These are phyloP conservation scores for Pseudococcus longispinus DNA, from an alignment of 2,888 invertebrate genomes.

Conservation along the genomic window DNA sequence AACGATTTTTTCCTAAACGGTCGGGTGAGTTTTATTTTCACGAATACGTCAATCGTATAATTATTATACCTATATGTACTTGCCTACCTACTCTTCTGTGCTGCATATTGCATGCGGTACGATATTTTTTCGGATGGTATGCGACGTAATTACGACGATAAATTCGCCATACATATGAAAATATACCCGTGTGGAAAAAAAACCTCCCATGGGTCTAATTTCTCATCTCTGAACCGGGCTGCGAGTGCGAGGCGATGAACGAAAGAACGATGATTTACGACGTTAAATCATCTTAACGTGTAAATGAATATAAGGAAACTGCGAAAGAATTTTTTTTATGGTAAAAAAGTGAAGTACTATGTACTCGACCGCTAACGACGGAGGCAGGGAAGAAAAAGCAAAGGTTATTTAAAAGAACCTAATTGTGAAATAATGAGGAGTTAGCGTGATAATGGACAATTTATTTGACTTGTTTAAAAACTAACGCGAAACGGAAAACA, in stretches of 20 bases:
- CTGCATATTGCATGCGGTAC: background rate
- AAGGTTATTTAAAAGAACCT: conserved; percentile 54
- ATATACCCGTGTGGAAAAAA: background rate
- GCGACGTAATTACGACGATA: background rate
- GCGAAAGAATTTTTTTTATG: background rate
- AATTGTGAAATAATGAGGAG: conserved; percentile 56
- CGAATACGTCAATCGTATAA: background rate
- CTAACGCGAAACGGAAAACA: conserved; percentile 56
- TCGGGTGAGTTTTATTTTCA: background rate
- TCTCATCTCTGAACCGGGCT: background rate
- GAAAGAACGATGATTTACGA: conserved; percentile 14
- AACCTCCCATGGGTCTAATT: background rate
- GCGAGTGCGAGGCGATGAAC: background rate
- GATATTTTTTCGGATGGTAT: background rate
- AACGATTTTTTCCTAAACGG: background rate
- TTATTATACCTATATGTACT: background rate
- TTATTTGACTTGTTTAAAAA: conserved; percentile 56
- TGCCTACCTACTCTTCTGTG: background rate
- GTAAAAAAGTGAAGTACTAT: background rate
- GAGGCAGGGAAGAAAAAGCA: background rate
- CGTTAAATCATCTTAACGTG: conserved; percentile 38
- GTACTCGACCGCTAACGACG: background rate
- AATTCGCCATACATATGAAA: background rate
- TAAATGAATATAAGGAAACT: background rate
- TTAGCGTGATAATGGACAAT: conserved; percentile 55